Base-by-base conservation (phyloP, 2,113 vertebrate species). In the Steatornis caripensis region DNA sequence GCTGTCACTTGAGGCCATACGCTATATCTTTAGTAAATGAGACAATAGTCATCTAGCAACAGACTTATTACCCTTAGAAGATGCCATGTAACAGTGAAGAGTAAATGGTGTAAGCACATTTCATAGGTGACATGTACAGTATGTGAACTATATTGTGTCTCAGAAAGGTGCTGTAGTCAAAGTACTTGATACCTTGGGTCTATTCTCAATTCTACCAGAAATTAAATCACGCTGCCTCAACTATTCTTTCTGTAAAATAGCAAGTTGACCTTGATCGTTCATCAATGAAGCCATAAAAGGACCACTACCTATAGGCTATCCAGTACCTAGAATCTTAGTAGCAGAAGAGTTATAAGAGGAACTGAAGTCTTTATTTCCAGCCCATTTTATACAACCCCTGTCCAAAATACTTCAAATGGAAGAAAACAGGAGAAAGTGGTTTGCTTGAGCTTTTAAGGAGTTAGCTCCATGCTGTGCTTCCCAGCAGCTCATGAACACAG, bases 321-420 rank as follows among this genome's bases (percentile, higher is more conserved):
- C 27, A 83, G 36, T 15, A 84, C 15, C 27, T 36, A 74, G 17
- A 36, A 29, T 57, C 48, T 51, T 41, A 36, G 37, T 12, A 77
- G 48, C 9, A 23, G 41, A 65, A 74, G 29, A 80, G 18, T 5
- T 66, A 0, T 18, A 51, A 62, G 30, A 83, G 36, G 27, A 89
- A 87, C 23, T 7, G 12, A 87, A 83, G 15, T 22, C 34, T 71
- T 75, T 58, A 36, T 46, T 82, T 82, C 18, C 48, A 89, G 55
- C 1, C 19, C 0, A 0, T 54, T 65, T 76, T 30, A 61, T n/a
- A 49, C 0, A 36, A 0, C 0, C 3, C 11, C 23, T 29, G 17
- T 24, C 23, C 60, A 82, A 76, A 66, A 70, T 7, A 72, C 22
- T 65, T 49, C 64, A 79, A 77, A 36, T 34, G 14, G 29, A 68